Evolutionary conservation across 92 coral and sea anemone species (phyloP), one percentile per base, ranked within the genome.

Genomic region (Scolanthus callimorphus): DNA sequence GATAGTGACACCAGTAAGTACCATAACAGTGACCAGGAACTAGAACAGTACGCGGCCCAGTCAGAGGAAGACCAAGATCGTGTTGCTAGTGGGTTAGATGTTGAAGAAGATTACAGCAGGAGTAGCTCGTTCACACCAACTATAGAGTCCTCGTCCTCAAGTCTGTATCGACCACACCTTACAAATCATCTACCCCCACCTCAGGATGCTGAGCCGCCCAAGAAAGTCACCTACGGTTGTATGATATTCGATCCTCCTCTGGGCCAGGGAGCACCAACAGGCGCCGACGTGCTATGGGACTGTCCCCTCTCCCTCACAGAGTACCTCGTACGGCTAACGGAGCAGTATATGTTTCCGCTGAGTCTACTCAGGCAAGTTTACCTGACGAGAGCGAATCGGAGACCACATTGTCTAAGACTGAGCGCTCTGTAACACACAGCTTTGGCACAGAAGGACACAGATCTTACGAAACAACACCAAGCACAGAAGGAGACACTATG

Each of bases 201-300:
- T 29, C 67, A 67, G 39, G 73, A 27, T 0, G 39, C 60, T 44
- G 22, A 51, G 66, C 65, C 20, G 44, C 57, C 51, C 27, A 60
- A 11, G 20, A 75, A 11, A 64, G 63, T 19, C 69, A 82, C 2
- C 81, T 62, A 34, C 96, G 99, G 11, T 76, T 94, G 29, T 94
- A 94, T 49, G 99, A 94, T 67, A 77, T 94, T 1, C 85, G 99
- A 17, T 65, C 45, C 49, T 94, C 99, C 6, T 88, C 91, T 17
- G 99, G 99, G 0, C 99, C 99, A 46, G 99, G 99, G 25, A 94
- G 99, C 59, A 88, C 96, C 12, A 94, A 94, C 72, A 86, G 99
- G 30, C 84, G 91, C 17, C 56, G 99, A 29, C 69, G 76, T 59
- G 99, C 99, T 15, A 59, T 94, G 81, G 99, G 99, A 2, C 70